Evolutionary conservation across 2,113 vertebrate genomes (phyloP), one percentile per base, ranked within the genome.

Genomic region (Brachyistius frenatus): DNA sequence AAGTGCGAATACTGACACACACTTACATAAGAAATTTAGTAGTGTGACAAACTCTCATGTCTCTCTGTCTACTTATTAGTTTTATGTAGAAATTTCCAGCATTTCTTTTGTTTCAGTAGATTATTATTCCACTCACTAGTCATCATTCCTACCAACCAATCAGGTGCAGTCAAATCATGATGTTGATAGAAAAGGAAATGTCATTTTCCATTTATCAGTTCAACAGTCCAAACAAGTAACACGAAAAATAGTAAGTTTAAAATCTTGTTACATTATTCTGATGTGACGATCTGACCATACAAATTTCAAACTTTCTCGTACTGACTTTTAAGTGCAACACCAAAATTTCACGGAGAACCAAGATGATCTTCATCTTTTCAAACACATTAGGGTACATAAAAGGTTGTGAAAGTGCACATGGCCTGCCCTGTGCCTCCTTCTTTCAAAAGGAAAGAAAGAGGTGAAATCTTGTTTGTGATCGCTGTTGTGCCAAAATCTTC

Each of bases 381-480:
- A 50, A 49, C 5, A 14, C 4, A 2, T 39, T 1, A 41, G 5
- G 8, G 4, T 15, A 46, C n/a, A 52, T 32, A 35, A 10, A 53
- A 11, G 16, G 37, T 7, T 16, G 37, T 15, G 5, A 64, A 5
- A 16, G 6, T 31, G 10, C 66, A 55, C 9, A 23, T 11, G 15
- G 14, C 16, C 36, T 52, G 31, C 5, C 37, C 0, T 31, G 36
- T 57, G 55, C 57, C 63, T 68, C 57, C 16, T 79, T 31, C 15
- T 63, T 80, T 52, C 33, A 41, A 55, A 61, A 9, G 2, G 23
- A 23, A 55, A 64, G n/a, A 60, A 67, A 79, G 15, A 77, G 9
- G 36, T 63, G 56, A 81, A 72, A 75, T 61, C 50, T 71, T 52
- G 41, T 30, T 49, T 55, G 50, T 11, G 10, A 55, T 57, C 5